Base-by-base conservation (phyloP, 2,113 vertebrate species). In the Antechinus flavipes region DNA sequence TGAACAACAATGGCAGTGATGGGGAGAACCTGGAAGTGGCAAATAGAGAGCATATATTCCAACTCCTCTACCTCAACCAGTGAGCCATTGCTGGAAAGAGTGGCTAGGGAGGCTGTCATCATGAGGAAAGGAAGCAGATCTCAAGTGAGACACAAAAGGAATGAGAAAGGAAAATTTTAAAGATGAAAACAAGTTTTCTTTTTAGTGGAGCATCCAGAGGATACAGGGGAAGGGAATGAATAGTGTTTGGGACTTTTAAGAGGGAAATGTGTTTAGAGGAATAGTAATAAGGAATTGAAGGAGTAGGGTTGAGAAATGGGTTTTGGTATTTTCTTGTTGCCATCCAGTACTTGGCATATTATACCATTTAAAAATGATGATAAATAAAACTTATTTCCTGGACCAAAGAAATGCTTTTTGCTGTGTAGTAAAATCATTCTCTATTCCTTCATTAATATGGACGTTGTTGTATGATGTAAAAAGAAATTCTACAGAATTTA, bases 391-490 rank as follows among this genome's bases (percentile, higher is more conserved):
- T 68, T 16, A 68, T 35, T 68, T 68, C 61, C 1, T 68, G 61
- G 3, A 68, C 16, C 61, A 68, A 27, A 68, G 30, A 68, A 35
- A 11, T 68, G 3, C 12, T 68, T 68, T 68, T 35, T 68, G 3
- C 61, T 68, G 30, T 68, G 61, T 68, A 16, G 14, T 68, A 68
- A 68, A 68, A n/a, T 3, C 61, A 68, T 35, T 68, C 30, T 42
- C 1, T 96, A n/a, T 90, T 93, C 91, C 12, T 94, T 97, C 25
- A 94, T 89, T 90, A 92, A 30, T n/a, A 6, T 93, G 92, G 91
- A 90, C 10, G 10, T 95, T 96, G 25, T 92, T 95, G 68, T 52
- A 58, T n/a, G 54, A 54, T 14, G 68, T 54, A 49, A 5, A 49
- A 49, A 49, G 2, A 0, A 93, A 1, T 7, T 92, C 58, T 93